Evolutionary conservation across 2,888 invertebrate genomes (phyloP), one percentile per base, ranked within the genome.

Genomic region (Netelia virgata): DNA sequence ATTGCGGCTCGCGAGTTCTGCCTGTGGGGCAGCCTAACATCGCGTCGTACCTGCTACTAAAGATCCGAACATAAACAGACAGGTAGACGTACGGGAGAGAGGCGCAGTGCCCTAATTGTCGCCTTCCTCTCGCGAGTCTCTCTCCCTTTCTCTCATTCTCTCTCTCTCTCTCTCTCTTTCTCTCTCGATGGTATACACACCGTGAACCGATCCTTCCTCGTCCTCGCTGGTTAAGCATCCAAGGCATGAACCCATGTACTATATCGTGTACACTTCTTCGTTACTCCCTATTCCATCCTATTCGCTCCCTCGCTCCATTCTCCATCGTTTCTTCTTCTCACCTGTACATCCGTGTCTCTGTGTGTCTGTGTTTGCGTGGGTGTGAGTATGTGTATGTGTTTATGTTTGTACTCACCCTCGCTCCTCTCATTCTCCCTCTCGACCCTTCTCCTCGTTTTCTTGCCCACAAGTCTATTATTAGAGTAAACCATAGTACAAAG

Each of bases 21-120:
- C 59, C 73, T 55, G 47, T 57, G 68, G 59, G 61, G 41, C 47
- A 69, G 68, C 68, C 28, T 43, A 74, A 81, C 53, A 78, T 78
- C 61, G 78, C 72, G 50, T 77, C 61, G 57, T 84, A 84, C 84
- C 77, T 81, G 77, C 81, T 84, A 81, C 81, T 81, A 84, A 84
- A 84, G 73, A 84, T 81, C 63, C 73, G 77, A 84, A 84, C 84
- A 81, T 84, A 84, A 84, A 81, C 84, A 81, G 84, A 84, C 84
- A 81, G 84, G 84, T 81, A 81, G 81, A 81, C 77, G 77, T 77
- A 85, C 78, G 75, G 50, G 74, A 78, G 82, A 89, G 89, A 89
- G 91, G 90, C 86, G 89, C 91, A 90, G 92, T 90, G 91, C 88
- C 90, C 90, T 92, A 92, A 92, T 92, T 91, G 92, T 92, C 91